A percentile compares a stretch with the other conserved stretches of the same genome.
These are phyloP conservation scores for Pristiophorus japonicus DNA, from an alignment of 2,113 vertebrate genomes.

Conservation along the genomic window DNA sequence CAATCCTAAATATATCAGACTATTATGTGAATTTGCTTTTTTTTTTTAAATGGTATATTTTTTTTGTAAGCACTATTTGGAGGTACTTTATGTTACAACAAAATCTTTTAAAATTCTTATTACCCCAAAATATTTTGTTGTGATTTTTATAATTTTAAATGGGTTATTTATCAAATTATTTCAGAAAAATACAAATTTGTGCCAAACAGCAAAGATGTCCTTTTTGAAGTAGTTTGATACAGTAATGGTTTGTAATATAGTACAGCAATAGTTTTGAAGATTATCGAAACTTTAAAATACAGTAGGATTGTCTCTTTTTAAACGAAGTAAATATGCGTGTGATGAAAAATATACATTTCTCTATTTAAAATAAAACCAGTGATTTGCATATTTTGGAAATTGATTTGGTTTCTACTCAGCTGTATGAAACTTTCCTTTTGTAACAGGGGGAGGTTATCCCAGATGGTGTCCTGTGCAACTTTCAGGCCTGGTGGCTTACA, in stretches of 20 bases:
- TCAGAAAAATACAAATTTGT: not conserved
- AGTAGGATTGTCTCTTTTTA: not conserved
- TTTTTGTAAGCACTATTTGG: not conserved
- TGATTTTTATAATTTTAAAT: not conserved
- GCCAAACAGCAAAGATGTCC: not conserved
- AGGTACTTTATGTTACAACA: not conserved
- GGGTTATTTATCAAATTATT: not conserved
- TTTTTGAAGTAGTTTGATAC: constrained; percentile 8
- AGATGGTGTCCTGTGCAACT: constrained; percentile 60
- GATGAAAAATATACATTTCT: not conserved
- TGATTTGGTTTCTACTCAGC: not conserved
- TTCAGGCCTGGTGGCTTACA: constrained; percentile 73
- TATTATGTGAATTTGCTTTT: not conserved
- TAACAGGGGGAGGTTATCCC: constrained; percentile 59
- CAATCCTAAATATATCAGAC: not conserved
- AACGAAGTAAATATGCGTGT: not conserved
- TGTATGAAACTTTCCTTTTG: not conserved
- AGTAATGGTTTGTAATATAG: not conserved
- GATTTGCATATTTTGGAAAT: not conserved
- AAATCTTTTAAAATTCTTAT: no score
- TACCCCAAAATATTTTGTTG: not conserved
- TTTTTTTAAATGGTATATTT: not conserved
- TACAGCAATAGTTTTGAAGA: not conserved
- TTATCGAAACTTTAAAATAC: not conserved
- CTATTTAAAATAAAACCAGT: not conserved